Base-by-base conservation (phyloP, 2,113 vertebrate species). In the Eulacestoma nigropectus region DNA sequence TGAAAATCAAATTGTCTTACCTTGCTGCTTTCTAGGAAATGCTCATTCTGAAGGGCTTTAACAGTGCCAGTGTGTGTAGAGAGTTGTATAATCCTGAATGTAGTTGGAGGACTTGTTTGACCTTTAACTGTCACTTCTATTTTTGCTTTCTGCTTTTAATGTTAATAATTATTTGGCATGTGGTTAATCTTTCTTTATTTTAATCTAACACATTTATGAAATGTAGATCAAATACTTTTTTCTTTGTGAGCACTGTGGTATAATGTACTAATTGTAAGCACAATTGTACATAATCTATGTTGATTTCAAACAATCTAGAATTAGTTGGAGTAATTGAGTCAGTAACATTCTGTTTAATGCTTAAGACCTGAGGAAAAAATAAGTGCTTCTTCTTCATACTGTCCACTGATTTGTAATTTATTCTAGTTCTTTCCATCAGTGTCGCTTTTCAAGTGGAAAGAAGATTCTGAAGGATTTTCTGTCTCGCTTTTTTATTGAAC, bases 11-110 rank as follows among this genome's bases (percentile, higher is more conserved):
- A 84, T 80, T 64, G 59, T 80, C 44, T 92, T 94, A 96, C 96
- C 94, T 89, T 84, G 56, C 60, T 96, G 92, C 95, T 97, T 77
- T 97, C 96, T 94, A 97, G 97, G 97, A 96, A 97, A 93, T 89
- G 91, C 81, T 95, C 16, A 4, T 96, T 95, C 64, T 85, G 80
- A 69, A 72, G 73, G 62, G 27, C 52, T 78, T 87, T 64, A 29
- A 26, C 75, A 75, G 37, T 73, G 81, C 85, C 64, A 29, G 39
- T 74, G 21, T 73, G 32, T 52, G 44, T 78, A 12, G 73, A 64
- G 85, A 72, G 85, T 65, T 84, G 67, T 96, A 93, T 95, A 94
- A 76, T 81, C 52, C 22, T 35, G 57, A 78, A 32, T 88, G 27
- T 74, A 63, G 56, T 89, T 87, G 67, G 59, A 87, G 94, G 84